phyloP scores from a whole-genome alignment of 1,140 invertebrate species.

The Pomacea maculata region DNA sequence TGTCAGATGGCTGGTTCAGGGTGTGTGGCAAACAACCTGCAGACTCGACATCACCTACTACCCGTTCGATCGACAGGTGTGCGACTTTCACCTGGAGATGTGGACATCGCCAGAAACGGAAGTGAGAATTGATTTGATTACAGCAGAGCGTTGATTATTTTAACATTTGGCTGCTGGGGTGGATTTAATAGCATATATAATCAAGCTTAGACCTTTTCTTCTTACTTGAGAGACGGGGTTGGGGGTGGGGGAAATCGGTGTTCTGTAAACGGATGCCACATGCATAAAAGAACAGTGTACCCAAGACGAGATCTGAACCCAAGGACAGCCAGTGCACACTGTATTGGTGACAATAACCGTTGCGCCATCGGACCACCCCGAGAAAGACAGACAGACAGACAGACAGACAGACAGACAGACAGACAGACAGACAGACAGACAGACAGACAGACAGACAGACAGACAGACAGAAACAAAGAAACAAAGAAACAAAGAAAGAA shows the following conservation, averaged over 20 bases:
- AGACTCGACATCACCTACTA: constrained; percentile 11
- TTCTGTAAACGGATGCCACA: no score
- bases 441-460: not conserved
- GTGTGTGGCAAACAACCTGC: not conserved
- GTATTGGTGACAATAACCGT: no score
- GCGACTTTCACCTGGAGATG: not conserved
- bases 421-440: not conserved
- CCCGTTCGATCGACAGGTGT: constrained; percentile 6
- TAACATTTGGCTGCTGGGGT: not conserved
- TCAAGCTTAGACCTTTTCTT: not conserved
- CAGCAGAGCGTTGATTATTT: no score
- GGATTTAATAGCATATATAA: not conserved
- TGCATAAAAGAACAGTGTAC: no score
- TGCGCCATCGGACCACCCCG: no score
- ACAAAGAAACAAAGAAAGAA: not conserved
- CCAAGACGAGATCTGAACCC: no score
- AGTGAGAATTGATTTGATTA: not conserved
- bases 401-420: no score
- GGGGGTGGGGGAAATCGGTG: no score
- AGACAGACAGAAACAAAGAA: not conserved
- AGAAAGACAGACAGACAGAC: not conserved
- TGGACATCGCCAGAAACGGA: constrained; percentile 4
- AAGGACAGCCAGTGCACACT: no score
- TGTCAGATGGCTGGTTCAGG: not conserved
- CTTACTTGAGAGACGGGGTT: no score